Conservation (phyloP, 2,888 invertebrate species). For the Barypeithes pellucidus region DNA sequence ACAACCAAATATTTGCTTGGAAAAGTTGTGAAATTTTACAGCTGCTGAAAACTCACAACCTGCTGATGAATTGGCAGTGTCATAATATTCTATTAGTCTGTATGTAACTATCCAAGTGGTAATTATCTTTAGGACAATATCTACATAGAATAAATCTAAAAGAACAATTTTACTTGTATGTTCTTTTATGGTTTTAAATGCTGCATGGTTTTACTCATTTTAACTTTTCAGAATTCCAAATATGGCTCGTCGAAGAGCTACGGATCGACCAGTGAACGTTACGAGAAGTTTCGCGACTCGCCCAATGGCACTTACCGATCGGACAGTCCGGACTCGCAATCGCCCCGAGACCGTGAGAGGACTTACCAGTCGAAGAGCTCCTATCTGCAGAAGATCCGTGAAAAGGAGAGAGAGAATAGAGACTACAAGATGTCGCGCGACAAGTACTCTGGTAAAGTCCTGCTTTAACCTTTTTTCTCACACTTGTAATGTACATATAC, state of each 20-base stretch:
- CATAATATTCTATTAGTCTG: too few species aligned
- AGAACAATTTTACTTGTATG: too few species aligned
- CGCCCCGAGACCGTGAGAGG: conserved; percentile 80
- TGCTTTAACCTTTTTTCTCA: too few species aligned
- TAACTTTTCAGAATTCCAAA: conserved; percentile 78
- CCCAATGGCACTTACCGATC: conserved; percentile 78
- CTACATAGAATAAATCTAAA: too few species aligned
- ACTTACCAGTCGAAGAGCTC: conserved; percentile 78
- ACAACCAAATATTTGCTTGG: too few species aligned
- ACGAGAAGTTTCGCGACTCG: conserved; percentile 79
- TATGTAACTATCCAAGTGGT: too few species aligned
- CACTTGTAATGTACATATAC: too few species aligned
- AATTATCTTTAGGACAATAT: too few species aligned
- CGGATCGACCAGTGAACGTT: conserved; percentile 72
- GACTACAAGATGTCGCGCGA: conserved; percentile 91
- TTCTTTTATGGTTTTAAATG: not conserved
- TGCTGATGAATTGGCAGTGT: too few species aligned
- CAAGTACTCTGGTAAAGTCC: conserved; percentile 89
- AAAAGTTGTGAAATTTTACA: too few species aligned
- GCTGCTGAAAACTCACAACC: too few species aligned
- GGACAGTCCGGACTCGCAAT: conserved; percentile 83
- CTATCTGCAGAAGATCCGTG: conserved; percentile 79
- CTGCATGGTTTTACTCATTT: not conserved
- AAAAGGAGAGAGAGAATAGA: conserved; percentile 91
- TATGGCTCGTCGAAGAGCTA: conserved; percentile 83